A percentile compares a stretch with the other conserved stretches of the same genome.
Conservation (phyloP, 2,888 invertebrate genomes). For the Theretra japonica region DNA sequence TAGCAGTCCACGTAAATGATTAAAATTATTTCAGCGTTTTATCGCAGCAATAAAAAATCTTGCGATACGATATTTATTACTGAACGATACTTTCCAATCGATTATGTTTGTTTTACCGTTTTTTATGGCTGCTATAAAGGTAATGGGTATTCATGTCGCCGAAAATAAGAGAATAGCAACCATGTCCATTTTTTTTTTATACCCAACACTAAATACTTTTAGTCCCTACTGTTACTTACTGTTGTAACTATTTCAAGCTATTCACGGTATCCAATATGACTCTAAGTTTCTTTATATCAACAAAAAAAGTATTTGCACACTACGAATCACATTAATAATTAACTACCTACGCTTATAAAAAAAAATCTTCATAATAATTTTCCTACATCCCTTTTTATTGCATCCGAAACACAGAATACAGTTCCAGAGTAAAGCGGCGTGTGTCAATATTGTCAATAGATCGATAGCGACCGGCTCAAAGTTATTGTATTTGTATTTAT, state of each 20-base stretch:
- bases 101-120: slow-evolving; percentile 51
- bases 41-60: slow-evolving; percentile 57
- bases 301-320: background rate
- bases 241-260: no score
- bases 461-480: slow-evolving; percentile 57
- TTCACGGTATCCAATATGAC: no score
- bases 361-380: background rate
- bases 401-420: slow-evolving; percentile 26
- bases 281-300: no score
- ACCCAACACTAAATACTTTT: no score
- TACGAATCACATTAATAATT: background rate
- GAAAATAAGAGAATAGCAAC: background rate
- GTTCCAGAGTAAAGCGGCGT: slow-evolving; percentile 33
- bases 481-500: slow-evolving; percentile 70
- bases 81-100: slow-evolving; percentile 47
- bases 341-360: background rate
- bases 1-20: slow-evolving; percentile 13
- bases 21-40: slow-evolving; percentile 47
- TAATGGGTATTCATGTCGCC: slow-evolving; percentile 13
- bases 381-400: background rate
- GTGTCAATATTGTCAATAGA: slow-evolving; percentile 65
- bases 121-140: slow-evolving; percentile 43
- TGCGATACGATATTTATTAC: slow-evolving; percentile 55
- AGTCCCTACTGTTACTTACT: no score
- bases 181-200: background rate